phyloP scores from a whole-genome alignment of 2,888 invertebrate genomes.

The Malachius bipustulatus region DNA sequence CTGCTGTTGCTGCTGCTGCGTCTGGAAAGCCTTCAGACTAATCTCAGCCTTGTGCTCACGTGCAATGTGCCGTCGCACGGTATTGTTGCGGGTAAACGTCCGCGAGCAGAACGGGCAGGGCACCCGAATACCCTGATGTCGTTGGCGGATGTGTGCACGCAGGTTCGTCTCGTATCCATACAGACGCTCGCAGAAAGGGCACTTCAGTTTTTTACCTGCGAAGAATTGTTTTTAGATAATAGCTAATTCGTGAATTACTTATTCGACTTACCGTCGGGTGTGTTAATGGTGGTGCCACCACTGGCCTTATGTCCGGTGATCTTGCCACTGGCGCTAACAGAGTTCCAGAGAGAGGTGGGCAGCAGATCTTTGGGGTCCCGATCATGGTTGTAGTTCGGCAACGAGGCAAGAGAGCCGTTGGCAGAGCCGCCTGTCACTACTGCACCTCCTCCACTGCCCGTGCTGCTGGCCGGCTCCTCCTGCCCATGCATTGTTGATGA shows the following conservation, averaged over 20 bases:
- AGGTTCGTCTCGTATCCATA: slow-evolving; percentile 89
- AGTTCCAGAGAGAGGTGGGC: slow-evolving; percentile 44
- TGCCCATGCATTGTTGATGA: slow-evolving; percentile 28
- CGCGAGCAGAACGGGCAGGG: slow-evolving; percentile 84
- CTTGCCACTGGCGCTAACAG: slow-evolving; percentile 43
- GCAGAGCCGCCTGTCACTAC: slow-evolving; percentile 38
- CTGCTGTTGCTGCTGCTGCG: slow-evolving; percentile 38
- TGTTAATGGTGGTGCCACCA: slow-evolving; percentile 70
- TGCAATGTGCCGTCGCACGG: slow-evolving; percentile 80
- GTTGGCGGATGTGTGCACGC: slow-evolving; percentile 81
- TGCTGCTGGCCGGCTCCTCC: slow-evolving; percentile 32
- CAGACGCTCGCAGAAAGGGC: slow-evolving; percentile 83
- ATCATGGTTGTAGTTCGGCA: slow-evolving; percentile 37
- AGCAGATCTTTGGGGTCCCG: slow-evolving; percentile 40
- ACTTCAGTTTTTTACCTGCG: slow-evolving; percentile 82
- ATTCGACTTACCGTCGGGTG: slow-evolving; percentile 61
- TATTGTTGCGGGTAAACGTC: slow-evolving; percentile 87
- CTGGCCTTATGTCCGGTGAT: slow-evolving; percentile 52
- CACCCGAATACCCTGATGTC: slow-evolving; percentile 84
- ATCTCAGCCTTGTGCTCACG: slow-evolving; percentile 73
- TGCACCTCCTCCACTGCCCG: slow-evolving; percentile 34
- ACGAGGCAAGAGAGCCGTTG: slow-evolving; percentile 46
- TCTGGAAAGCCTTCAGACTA: slow-evolving; percentile 53
- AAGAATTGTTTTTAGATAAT: too few relatives aligned
- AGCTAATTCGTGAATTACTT: background rate